A percentile compares a stretch with the other conserved stretches of the same genome.
These are phyloP conservation scores for Centrocercus urophasianus DNA, from an alignment of 2,113 vertebrate genomes.

Conservation along the genomic window DNA sequence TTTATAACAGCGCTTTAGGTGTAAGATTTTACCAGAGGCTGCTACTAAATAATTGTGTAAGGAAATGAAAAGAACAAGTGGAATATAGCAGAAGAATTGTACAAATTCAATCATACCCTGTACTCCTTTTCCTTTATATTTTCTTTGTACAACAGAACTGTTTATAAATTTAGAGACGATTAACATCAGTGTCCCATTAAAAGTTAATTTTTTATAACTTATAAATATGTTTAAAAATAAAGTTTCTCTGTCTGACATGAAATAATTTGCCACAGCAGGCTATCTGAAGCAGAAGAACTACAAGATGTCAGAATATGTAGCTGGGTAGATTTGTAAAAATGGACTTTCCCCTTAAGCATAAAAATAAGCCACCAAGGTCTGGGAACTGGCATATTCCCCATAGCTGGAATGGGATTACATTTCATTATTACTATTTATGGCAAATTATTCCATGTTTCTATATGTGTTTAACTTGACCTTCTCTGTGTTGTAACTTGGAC, in stretches of 20 bases:
- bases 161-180: background rate
- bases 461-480: background rate
- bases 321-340: background rate
- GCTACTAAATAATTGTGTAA: constrained; percentile 35
- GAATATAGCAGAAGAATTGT: background rate
- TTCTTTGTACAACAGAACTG: background rate
- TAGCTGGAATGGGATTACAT: background rate
- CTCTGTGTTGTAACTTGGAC: background rate
- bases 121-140: background rate
- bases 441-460: background rate
- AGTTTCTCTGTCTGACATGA: background rate
- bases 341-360: background rate
- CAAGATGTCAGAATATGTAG: background rate
- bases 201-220: constrained; percentile 19
- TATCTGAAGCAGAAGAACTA: background rate
- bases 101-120: background rate
- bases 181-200: background rate
- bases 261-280: background rate
- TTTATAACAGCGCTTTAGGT: constrained; percentile 77
- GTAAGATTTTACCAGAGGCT: constrained; percentile 70
- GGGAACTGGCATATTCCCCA: background rate
- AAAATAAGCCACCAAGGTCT: background rate
- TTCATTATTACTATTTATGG: background rate
- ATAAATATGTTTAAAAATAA: background rate
- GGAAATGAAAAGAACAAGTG: constrained; percentile 48